These are phyloP conservation scores for Athalia rosae DNA, from an alignment of 2,888 invertebrate species.

Conservation along the genomic window DNA sequence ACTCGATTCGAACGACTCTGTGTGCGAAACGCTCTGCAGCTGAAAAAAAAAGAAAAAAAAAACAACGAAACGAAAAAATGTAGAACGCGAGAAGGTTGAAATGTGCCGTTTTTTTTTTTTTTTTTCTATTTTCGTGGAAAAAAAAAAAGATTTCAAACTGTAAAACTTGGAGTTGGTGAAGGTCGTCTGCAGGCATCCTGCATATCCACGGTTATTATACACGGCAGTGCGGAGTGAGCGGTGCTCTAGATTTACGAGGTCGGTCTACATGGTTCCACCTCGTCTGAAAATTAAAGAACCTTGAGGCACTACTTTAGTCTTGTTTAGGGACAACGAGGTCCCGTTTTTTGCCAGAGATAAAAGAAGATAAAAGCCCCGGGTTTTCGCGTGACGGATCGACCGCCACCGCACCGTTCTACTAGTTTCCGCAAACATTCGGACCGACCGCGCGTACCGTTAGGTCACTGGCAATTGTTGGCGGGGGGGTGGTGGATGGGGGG, in stretches of 20 bases:
- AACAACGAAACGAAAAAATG: no score
- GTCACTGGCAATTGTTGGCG: conserved; percentile 59
- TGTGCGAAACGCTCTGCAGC: no score
- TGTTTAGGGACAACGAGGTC: conserved; percentile 41
- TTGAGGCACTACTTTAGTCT: conserved; percentile 41
- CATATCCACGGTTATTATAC: no score
- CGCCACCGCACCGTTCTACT: conserved; percentile 50
- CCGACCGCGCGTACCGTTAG: conserved; percentile 64
- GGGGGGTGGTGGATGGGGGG: conserved; percentile 7
- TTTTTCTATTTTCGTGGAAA: no score
- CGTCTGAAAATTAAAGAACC: conserved; percentile 59
- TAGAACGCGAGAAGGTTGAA: no score
- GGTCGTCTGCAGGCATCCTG: background rate
- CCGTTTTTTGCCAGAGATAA: conserved; percentile 44
- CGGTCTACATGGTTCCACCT: conserved; percentile 63
- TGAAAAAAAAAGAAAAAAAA: no score
- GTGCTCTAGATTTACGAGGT: conserved; percentile 64
- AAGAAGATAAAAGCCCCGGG: conserved; percentile 25
- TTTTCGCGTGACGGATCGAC: conserved; percentile 40
- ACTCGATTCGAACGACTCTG: no score
- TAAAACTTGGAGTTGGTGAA: conserved; percentile 3
- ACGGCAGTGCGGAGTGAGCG: background rate
- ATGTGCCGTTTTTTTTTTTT: no score
- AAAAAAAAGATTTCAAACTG: background rate
- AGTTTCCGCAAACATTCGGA: conserved; percentile 69